These are phyloP conservation scores for Selenia dentaria DNA, from an alignment of 2,888 invertebrate genomes.

Conservation along the genomic window DNA sequence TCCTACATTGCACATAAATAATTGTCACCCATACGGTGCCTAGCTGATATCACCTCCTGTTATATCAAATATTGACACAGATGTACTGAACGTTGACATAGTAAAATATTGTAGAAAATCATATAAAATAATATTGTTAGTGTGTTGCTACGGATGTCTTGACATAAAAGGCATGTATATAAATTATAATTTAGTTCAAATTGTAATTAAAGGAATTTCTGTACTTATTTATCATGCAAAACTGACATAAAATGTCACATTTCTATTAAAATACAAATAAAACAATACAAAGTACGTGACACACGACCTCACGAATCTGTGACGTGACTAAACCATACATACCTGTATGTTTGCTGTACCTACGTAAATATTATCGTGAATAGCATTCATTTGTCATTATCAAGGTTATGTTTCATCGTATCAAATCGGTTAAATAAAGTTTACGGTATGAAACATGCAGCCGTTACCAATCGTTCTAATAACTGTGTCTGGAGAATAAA, in stretches of 20 bases:
- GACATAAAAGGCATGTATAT: constrained; percentile 2
- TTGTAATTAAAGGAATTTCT: neutral
- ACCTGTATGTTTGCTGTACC: constrained; percentile 12
- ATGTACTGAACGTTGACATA: constrained; percentile 24
- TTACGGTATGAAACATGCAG: constrained; percentile 10
- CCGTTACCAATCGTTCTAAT: constrained; percentile 16
- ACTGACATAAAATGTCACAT: constrained; percentile 5
- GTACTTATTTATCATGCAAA: constrained; percentile 8
- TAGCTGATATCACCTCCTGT: constrained; percentile 23
- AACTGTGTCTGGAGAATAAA: constrained; percentile 11
- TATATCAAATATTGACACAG: constrained; percentile 36
- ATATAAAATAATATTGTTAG: constrained; percentile 18
- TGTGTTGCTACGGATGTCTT: constrained; percentile 3
- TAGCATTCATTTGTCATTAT: constrained; percentile 29
- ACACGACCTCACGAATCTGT: constrained; percentile 35
- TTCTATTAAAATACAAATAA: neutral
- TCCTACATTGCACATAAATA: neutral
- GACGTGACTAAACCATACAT: constrained; percentile 11
- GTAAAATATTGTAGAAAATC: constrained; percentile 30
- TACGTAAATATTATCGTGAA: constrained; percentile 26
- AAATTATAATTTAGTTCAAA: constrained; percentile 3
- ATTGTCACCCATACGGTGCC: constrained; percentile 8
- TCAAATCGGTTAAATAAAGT: constrained; percentile 25
- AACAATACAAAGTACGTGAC: constrained; percentile 37
- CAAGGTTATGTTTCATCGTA: constrained; percentile 31